Evolutionary conservation across 2,113 vertebrate genomes (phyloP).

Genomic region (Plecotus auritus): DNA sequence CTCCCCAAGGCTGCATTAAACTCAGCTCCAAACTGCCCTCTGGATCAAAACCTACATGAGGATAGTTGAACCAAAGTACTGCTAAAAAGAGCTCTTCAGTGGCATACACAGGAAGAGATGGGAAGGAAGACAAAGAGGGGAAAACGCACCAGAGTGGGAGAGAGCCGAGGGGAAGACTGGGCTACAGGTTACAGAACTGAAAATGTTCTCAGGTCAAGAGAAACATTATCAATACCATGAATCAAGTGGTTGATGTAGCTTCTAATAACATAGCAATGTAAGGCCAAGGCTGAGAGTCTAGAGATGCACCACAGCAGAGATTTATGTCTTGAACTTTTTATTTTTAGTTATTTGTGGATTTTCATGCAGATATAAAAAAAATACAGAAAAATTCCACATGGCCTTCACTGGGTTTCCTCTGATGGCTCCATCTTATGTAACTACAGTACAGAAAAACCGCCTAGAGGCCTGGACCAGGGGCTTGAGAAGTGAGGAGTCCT

Average conservation of each 20-base stretch:
- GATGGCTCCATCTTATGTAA: too few species aligned
- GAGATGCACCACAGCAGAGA: not conserved
- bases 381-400: not conserved
- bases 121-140: not conserved
- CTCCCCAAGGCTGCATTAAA: too few species aligned
- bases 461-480: not conserved
- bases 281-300: too few species aligned
- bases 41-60: not conserved
- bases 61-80: accelerated
- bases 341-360: not conserved
- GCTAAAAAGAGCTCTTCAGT: not conserved
- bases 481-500: not conserved
- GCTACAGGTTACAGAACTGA: not conserved
- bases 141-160: accelerated
- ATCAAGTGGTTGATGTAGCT: not conserved
- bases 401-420: not conserved
- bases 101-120: not conserved
- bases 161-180: not conserved
- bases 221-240: accelerated
- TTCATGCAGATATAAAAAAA: not conserved
- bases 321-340: not conserved
- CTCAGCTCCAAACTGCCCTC: not conserved
- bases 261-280: not conserved
- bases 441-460: not conserved
- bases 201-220: not conserved